Conservation (phyloP, 2,888 invertebrate genomes). For the Lacanobia wlatinum region DNA sequence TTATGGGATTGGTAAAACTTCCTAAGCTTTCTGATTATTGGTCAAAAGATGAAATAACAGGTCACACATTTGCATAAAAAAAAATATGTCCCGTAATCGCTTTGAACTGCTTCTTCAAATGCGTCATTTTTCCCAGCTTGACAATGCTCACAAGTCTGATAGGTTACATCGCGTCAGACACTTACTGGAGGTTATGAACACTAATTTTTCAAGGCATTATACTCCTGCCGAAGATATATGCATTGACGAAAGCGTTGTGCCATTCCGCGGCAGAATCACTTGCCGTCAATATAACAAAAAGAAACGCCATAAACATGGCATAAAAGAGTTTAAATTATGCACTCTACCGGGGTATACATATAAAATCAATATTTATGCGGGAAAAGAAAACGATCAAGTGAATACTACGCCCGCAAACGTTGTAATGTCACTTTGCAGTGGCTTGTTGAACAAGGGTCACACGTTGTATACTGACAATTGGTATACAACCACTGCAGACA, state of each 20-base stretch:
- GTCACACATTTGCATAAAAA: not conserved
- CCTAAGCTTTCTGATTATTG: not conserved
- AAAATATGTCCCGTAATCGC: constrained; percentile 65
- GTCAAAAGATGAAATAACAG: too few relatives aligned
- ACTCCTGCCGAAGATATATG: constrained; percentile 15
- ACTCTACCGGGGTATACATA: constrained; percentile 61
- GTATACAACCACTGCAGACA: too few relatives aligned
- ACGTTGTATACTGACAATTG: constrained; percentile 27
- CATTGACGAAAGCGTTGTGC: constrained; percentile 15
- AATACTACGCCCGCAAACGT: constrained; percentile 16
- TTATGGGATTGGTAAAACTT: constrained; percentile 9
- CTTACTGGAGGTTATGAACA: constrained; percentile 66
- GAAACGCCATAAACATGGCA: constrained; percentile 65
- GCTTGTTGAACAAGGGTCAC: constrained; percentile 22
- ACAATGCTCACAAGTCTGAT: constrained; percentile 9
- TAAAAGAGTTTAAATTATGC: constrained; percentile 67
- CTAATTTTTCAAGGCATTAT: constrained; percentile 54
- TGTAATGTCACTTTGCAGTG: constrained; percentile 3
- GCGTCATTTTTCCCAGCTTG: constrained; percentile 15
- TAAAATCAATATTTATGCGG: constrained; percentile 47
- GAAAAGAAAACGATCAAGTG: constrained; percentile 19
- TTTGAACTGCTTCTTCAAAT: constrained; percentile 9
- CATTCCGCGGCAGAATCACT: constrained; percentile 8
- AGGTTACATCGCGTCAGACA: constrained; percentile 6
- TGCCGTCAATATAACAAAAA: constrained; percentile 37